Conservation (phyloP, 2,113 vertebrate species). For the Phaethornis superciliosus region DNA sequence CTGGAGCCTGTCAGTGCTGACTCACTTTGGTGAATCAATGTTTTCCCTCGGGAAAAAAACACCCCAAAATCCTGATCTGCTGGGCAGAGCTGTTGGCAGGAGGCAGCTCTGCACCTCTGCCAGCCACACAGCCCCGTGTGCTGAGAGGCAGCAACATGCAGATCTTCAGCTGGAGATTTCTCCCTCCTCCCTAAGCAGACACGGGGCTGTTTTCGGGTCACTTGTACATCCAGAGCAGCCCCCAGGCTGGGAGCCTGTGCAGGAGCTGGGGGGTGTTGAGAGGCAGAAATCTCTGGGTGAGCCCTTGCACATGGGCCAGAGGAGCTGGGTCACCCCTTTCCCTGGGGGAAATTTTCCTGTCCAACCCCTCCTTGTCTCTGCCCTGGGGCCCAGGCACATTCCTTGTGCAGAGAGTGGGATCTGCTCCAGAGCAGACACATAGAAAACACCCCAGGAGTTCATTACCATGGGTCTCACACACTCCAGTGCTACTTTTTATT, state of each 20-base stretch:
- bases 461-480: background rate
- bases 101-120: background rate
- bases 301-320: background rate
- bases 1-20: rapidly evolving
- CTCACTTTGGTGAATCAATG: background rate
- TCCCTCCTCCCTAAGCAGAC: background rate
- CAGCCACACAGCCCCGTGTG: background rate
- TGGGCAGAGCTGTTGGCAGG: background rate
- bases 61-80: background rate
- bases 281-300: background rate
- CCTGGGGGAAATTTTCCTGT: background rate
- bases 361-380: background rate
- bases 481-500: background rate
- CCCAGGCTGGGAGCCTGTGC: background rate
- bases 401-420: background rate
- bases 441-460: background rate
- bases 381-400: background rate
- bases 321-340: background rate
- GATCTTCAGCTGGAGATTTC: background rate
- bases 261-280: background rate
- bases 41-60: background rate
- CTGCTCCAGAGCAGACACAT: background rate
- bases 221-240: background rate
- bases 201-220: background rate
- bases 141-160: background rate